These are phyloP conservation scores for Anoncus sp. DNA, from an alignment of 2,888 invertebrate species.

Conservation along the genomic window DNA sequence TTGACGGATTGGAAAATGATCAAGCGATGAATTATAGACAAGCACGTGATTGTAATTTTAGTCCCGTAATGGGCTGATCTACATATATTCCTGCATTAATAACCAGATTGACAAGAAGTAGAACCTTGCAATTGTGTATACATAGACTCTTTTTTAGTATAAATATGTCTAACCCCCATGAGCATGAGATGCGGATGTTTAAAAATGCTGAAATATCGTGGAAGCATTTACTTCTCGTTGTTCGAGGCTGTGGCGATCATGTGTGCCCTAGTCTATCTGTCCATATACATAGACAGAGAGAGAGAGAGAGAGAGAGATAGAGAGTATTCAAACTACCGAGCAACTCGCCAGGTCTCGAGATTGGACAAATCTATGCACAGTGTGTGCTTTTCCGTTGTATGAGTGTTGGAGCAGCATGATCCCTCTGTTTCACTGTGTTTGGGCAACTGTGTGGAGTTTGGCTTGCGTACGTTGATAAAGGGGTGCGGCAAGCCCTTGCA, in stretches of 20 bases:
- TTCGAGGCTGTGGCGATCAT: no score
- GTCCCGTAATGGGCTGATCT: no score
- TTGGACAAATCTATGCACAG: constrained; percentile 41
- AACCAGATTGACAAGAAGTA: no score
- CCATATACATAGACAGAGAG: no score
- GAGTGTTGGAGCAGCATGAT: constrained; percentile 37
- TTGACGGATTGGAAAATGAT: background rate
- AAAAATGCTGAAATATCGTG: background rate
- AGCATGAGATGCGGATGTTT: background rate
- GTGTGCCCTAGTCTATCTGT: no score
- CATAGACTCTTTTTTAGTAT: no score
- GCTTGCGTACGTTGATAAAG: constrained; percentile 40
- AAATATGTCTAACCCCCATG: no score
- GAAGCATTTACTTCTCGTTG: background rate
- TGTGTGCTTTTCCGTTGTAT: constrained; percentile 30
- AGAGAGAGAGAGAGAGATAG: no score
- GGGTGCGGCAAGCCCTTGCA: constrained; percentile 33
- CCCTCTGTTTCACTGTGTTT: constrained; percentile 27
- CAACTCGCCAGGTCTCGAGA: constrained; percentile 41
- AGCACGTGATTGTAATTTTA: background rate
- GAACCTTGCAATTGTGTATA: no score
- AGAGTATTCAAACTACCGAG: constrained; percentile 36
- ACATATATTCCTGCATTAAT: no score
- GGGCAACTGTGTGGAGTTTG: constrained; percentile 31
- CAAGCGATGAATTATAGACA: background rate